These are phyloP conservation scores for Drosophila lowei DNA, from an alignment of 1,140 invertebrate species.

Conservation along the genomic window DNA sequence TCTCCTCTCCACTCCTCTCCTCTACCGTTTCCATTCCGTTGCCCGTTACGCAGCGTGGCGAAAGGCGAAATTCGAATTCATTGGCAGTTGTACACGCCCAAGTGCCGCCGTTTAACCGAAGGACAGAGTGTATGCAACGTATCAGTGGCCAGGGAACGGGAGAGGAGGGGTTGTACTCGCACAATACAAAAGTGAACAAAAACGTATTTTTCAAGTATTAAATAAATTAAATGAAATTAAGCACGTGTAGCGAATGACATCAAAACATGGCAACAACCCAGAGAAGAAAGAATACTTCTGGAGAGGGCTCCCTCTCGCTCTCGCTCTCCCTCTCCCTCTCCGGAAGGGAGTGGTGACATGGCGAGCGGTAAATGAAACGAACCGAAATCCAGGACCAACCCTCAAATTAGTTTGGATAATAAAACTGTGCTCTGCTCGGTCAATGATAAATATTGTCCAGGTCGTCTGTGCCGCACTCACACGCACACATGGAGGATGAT, in stretches of 20 bases:
- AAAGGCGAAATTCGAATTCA: slow-evolving; percentile 66
- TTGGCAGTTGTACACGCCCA: slow-evolving; percentile 65
- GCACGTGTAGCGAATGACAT: slow-evolving; percentile 79
- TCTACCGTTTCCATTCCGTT: not conserved
- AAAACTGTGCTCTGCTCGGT: slow-evolving; percentile 53
- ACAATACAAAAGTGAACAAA: slow-evolving; percentile 70
- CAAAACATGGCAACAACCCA: slow-evolving; percentile 51
- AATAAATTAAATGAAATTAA: slow-evolving; percentile 79
- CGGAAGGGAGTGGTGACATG: not conserved
- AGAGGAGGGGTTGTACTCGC: slow-evolving; percentile 44
- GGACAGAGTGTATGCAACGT: not conserved
- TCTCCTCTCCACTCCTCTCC: no score
- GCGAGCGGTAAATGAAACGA: slow-evolving; percentile 1
- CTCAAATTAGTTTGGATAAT: slow-evolving; percentile 75
- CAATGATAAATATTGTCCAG: slow-evolving; percentile 43
- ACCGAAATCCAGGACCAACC: slow-evolving; percentile 61
- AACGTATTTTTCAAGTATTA: slow-evolving; percentile 79
- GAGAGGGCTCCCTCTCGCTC: not conserved
- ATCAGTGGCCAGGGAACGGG: slow-evolving; percentile 1
- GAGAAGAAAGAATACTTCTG: not conserved
- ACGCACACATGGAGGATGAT: not conserved
- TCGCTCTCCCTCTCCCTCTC: no score
- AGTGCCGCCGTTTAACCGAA: slow-evolving; percentile 28
- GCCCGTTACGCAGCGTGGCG: slow-evolving; percentile 61
- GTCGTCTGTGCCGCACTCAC: slow-evolving; percentile 21